Evolutionary conservation across 2,797 vertebrate species (phyloP).

Genomic region (Gymnopithys bicolor): DNA sequence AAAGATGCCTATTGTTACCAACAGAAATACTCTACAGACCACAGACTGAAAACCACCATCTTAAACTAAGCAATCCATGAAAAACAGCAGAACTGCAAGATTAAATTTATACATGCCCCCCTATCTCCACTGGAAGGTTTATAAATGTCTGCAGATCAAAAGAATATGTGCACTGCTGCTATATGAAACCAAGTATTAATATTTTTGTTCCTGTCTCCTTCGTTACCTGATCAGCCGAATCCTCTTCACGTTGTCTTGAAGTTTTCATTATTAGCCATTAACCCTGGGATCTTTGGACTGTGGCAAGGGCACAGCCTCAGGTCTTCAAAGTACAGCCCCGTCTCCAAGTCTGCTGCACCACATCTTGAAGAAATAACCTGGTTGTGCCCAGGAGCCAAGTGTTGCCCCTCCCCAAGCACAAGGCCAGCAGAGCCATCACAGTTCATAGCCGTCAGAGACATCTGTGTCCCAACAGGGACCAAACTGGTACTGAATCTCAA

Average conservation of each 20-base stretch:
- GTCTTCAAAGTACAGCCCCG: background rate
- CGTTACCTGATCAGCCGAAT: constrained; percentile 27
- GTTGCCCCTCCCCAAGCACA: rapidly evolving
- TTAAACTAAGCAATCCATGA: background rate
- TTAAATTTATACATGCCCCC: background rate
- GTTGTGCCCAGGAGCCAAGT: background rate
- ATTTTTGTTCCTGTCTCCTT: background rate
- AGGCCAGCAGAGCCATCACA: background rate
- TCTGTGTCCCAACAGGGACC: background rate
- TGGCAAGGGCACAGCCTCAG: background rate
- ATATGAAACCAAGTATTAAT: background rate
- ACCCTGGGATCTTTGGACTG: background rate
- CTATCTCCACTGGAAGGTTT: background rate
- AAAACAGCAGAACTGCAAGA: constrained; percentile 7
- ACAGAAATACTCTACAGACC: constrained; percentile 16
- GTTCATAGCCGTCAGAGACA: background rate
- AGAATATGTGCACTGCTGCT: background rate
- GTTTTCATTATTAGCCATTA: background rate
- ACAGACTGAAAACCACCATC: constrained; percentile 16
- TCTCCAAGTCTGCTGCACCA: background rate
- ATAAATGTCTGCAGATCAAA: background rate
- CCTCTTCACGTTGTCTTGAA: background rate
- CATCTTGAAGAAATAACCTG: background rate
- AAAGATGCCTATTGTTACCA: constrained; percentile 8
- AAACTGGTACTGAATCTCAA: background rate